Evolutionary conservation across 2,113 vertebrate genomes (phyloP).

Genomic region (Tylochromis polylepis): DNA sequence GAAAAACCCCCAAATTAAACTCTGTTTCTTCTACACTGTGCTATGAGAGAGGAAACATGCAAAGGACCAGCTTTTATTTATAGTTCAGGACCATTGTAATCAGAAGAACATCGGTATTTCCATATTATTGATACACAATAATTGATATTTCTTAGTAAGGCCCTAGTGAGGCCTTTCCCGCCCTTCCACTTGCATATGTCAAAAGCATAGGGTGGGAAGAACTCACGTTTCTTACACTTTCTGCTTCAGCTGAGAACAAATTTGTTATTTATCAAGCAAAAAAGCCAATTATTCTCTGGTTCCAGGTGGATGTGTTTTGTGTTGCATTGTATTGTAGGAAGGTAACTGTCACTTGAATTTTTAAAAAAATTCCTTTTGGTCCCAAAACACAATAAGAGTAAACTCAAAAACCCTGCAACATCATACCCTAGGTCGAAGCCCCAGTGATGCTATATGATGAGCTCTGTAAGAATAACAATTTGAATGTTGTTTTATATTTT

Average conservation of each 20-base stretch:
- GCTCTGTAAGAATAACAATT: neutral
- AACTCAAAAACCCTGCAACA: neutral
- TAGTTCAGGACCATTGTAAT: neutral
- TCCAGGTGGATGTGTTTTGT: neutral
- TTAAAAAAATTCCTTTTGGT: rapidly evolving
- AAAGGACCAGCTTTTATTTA: neutral
- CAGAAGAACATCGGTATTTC: neutral
- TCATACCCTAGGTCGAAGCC: neutral
- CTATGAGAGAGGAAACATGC: neutral
- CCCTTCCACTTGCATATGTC: neutral
- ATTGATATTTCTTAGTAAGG: neutral
- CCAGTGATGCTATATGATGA: neutral
- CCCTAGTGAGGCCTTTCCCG: neutral
- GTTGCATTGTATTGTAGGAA: neutral
- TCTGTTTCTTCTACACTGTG: neutral
- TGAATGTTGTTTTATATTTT: neutral
- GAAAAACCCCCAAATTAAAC: neutral
- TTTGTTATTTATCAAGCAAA: neutral
- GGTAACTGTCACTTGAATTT: neutral
- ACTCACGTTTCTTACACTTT: neutral
- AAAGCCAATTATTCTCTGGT: neutral
- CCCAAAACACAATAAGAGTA: neutral
- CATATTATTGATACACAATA: neutral
- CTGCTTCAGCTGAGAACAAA: neutral
- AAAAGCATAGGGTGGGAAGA: neutral